A percentile compares a stretch with the other conserved stretches of the same genome.
These are phyloP conservation scores for Odocoileus virginianus DNA, from an alignment of 2,113 vertebrate species.

Conservation along the genomic window DNA sequence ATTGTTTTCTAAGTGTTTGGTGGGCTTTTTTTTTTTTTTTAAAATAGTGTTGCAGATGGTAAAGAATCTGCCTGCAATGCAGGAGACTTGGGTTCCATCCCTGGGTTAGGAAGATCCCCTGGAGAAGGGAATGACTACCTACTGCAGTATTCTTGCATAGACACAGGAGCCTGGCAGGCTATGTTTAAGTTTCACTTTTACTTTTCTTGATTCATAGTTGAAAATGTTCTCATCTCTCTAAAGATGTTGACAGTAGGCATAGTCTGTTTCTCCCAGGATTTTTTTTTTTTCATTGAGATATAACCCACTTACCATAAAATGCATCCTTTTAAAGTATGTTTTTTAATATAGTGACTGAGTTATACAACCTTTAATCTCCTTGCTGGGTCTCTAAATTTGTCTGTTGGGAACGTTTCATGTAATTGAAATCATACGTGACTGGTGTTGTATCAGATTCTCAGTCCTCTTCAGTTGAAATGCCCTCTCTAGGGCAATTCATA, in stretches of 20 bases:
- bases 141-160: not conserved
- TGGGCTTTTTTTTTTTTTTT: not conserved
- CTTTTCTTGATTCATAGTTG: not conserved
- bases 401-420: not conserved
- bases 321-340: not conserved
- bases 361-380: not conserved
- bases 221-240: not conserved
- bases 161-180: not conserved
- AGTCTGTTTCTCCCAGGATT: not conserved
- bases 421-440: not conserved
- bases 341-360: not conserved
- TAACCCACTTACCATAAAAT: not conserved
- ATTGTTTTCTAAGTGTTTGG: not conserved
- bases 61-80: not conserved
- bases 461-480: not conserved
- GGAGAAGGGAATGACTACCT: not conserved
- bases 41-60: not conserved
- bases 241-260: not conserved
- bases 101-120: not conserved
- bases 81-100: not conserved
- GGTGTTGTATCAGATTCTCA: too few species aligned
- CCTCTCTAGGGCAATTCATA: not conserved
- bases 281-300: not conserved
- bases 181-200: not conserved
- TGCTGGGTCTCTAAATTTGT: not conserved